phyloP scores from a whole-genome alignment of 2,113 vertebrate species.

The Emydura subglobosa region DNA sequence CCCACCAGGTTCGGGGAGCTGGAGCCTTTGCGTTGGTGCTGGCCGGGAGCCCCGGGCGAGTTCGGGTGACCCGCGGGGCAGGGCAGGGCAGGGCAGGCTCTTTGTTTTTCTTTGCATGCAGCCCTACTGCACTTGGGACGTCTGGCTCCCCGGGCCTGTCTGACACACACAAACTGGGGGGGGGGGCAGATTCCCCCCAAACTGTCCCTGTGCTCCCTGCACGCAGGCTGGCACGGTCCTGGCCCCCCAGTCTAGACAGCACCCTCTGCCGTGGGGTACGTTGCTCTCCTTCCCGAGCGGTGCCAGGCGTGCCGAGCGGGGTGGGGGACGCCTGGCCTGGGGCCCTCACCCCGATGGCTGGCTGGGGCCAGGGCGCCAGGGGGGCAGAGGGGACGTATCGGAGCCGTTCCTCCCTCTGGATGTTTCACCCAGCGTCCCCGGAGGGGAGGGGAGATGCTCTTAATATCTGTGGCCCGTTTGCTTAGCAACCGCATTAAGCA shows the following conservation, averaged over 20 bases:
- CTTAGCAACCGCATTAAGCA: constrained; percentile 86
- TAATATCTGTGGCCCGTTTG: constrained; percentile 81
- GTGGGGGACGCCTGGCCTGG: neutral
- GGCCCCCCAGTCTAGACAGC: neutral
- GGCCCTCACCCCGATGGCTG: neutral
- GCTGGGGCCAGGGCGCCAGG: neutral
- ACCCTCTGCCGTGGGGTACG: too few species aligned
- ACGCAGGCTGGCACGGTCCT: neutral
- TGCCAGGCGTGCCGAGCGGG: neutral
- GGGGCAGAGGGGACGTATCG: constrained; percentile 39
- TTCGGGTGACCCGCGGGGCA: too few species aligned
- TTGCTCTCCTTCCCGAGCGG: neutral
- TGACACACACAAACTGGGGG: neutral
- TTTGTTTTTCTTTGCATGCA: neutral
- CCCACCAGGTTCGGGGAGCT: neutral
- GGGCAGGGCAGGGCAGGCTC: neutral
- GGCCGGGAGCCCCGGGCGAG: neutral
- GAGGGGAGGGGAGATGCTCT: constrained; percentile 71
- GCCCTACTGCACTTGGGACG: neutral
- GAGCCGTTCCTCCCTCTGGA: constrained; percentile 58
- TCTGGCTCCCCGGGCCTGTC: neutral
- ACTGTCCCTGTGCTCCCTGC: neutral
- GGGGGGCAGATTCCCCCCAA: too few species aligned
- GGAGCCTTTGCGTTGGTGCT: neutral
- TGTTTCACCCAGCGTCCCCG: constrained; percentile 42